Percentiles rank a stretch among this genome's conserved stretches.
These are phyloP conservation scores for Strix uralensis DNA, from an alignment of 2,113 vertebrate species.

Conservation along the genomic window DNA sequence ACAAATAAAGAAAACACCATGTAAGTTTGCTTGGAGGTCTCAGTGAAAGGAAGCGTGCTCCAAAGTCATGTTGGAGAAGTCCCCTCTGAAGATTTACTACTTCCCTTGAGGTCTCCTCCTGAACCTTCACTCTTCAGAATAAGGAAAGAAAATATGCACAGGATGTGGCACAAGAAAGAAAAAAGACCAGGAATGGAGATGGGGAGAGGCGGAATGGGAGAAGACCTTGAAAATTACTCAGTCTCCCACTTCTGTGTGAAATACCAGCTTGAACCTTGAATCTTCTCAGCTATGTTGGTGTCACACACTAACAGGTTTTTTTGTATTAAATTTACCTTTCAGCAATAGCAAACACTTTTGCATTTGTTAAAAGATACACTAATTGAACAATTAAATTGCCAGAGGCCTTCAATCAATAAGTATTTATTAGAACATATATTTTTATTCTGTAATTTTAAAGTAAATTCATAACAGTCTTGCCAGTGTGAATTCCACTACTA, in stretches of 20 bases:
- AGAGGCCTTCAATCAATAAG: neutral
- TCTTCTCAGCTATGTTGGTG: neutral
- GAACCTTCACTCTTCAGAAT: neutral
- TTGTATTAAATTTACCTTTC: neutral
- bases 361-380: neutral
- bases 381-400: neutral
- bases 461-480: neutral
- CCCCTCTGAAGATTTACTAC: neutral
- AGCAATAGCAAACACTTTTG: neutral
- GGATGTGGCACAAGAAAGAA: neutral
- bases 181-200: neutral
- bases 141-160: neutral
- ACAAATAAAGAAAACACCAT: neutral
- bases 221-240: neutral
- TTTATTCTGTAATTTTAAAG: neutral
- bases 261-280: neutral
- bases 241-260: neutral
- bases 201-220: fast-evolving
- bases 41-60: neutral
- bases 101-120: neutral
- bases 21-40: neutral
- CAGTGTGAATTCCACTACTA: neutral
- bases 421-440: neutral
- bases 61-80: neutral
- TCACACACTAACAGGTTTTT: neutral